Evolutionary conservation across 2,888 invertebrate species (phyloP), one percentile per base, ranked within the genome.

Genomic region (Mesorhabditis belari): DNA sequence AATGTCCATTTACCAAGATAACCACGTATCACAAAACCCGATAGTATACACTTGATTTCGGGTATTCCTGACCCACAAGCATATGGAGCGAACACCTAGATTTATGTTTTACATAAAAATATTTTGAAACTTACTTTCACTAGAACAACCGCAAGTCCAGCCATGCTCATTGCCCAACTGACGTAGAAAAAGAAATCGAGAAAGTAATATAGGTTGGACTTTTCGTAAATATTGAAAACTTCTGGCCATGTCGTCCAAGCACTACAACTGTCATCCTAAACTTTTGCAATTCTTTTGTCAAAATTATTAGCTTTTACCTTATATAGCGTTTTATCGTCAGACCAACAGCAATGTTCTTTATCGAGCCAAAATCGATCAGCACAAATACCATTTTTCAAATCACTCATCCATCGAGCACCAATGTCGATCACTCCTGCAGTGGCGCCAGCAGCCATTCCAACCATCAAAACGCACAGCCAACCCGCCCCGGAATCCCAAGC

Each of bases 1-100:
- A 98, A 85, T 0, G 98, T 99, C 96, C 98, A 99, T 85, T 98
- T 98, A 67, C 98, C 98, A 66, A 98, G 85, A 83, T 98, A 98
- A 0, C 98, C 96, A 68, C 96, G 87, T 80, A 98, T 98, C 75
- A 98, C 95, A 82, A 98, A 98, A 49, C 92, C 92, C 79, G 91
- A 91, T 60, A 94, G 85, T 74, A 93, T 93, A 26, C 92, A 93
- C 85, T 94, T 93, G 70, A 94, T 93, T 88, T 90, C 90, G 49
- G 92, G 91, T 78, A 92, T 91, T 87, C 98, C 98, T 59, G 96
- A 96, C 17, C 96, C 98, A 82, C 96, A 96, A 0, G 98, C 98
- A 81, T 98, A 98, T 0, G 96, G 98, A 1, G 96, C 96, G 85
- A 98, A 98, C 88, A 95, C 92, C 70, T 92, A 86, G 56, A 96